Conservation (phyloP, 1,140 invertebrate species). For the Atta colombica region DNA sequence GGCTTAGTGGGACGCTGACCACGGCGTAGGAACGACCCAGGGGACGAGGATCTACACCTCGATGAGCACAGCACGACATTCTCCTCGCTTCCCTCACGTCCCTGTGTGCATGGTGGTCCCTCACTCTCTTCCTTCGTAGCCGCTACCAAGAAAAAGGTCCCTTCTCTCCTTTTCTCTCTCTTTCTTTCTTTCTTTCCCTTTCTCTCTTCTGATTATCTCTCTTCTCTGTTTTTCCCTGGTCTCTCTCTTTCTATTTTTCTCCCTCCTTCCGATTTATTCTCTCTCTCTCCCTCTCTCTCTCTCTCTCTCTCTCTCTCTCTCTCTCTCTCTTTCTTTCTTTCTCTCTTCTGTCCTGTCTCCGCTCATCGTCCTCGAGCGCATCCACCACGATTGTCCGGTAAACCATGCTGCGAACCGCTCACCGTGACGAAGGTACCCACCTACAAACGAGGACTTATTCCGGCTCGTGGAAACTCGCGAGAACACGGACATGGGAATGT, state of each 20-base stretch:
- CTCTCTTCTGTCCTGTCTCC: conserved; percentile 68
- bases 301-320: neutral
- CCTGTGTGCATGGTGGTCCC: conserved; percentile 73
- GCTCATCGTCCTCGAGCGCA: conserved; percentile 79
- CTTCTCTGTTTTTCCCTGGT: conserved; percentile 6
- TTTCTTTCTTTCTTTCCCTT: neutral
- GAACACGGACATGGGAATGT: conserved; percentile 80
- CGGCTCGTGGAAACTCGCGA: conserved; percentile 75
- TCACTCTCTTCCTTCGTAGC: conserved; percentile 78
- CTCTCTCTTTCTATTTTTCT: conserved; percentile 52
- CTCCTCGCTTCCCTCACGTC: conserved; percentile 80
- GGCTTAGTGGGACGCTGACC: conserved; percentile 85
- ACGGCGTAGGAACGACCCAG: conserved; percentile 84
- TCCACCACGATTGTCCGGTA: conserved; percentile 80
- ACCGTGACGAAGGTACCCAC: conserved; percentile 83
- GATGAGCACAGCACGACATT: conserved; percentile 86
- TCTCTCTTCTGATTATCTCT: neutral
- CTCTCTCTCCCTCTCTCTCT: neutral
- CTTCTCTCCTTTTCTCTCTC: conserved; percentile 62
- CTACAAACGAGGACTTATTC: conserved; percentile 80
- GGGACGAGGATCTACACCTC: conserved; percentile 86
- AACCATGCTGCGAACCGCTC: conserved; percentile 80
- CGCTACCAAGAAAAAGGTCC: conserved; percentile 80
- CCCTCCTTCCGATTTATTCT: conserved; percentile 13
- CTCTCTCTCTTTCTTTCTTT: conserved; percentile 27